Percentiles rank a stretch among this genome's conserved stretches.
These are phyloP conservation scores for Tinamus major DNA, from an alignment of 2,797 vertebrate genomes.

Conservation along the genomic window DNA sequence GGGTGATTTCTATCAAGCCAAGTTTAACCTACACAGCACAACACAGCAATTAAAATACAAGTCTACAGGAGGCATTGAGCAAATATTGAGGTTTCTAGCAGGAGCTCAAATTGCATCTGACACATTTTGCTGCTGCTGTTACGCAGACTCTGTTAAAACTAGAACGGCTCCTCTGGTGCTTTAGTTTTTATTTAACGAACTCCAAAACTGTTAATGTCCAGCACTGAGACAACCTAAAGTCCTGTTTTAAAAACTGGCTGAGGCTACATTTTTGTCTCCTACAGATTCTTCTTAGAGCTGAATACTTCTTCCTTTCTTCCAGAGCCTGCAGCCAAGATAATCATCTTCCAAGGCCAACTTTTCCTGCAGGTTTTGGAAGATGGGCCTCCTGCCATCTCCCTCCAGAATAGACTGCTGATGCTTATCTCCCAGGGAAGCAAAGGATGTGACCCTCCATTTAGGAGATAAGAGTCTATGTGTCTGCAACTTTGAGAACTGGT, in stretches of 20 bases:
- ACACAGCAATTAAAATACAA: background rate
- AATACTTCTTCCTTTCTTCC: background rate
- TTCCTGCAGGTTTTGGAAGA: background rate
- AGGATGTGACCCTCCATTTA: background rate
- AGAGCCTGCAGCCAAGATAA: background rate
- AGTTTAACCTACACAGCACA: background rate
- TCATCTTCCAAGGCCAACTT: background rate
- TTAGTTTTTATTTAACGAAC: background rate
- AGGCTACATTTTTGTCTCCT: background rate
- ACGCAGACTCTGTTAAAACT: background rate
- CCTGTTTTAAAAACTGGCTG: background rate
- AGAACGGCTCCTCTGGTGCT: background rate
- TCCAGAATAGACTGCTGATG: background rate
- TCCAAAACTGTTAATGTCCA: background rate
- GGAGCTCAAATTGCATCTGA: background rate
- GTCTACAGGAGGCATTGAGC: background rate
- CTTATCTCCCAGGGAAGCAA: background rate
- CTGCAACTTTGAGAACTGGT: background rate
- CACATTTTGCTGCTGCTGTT: background rate
- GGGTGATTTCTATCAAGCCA: background rate
- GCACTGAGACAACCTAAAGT: background rate
- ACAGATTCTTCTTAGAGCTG: background rate
- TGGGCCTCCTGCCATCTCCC: background rate
- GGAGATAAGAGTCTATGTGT: background rate
- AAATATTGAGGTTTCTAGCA: background rate